Evolutionary conservation across 2,113 vertebrate genomes (phyloP).

Genomic region (Rhinopomastus cyanomelas): DNA sequence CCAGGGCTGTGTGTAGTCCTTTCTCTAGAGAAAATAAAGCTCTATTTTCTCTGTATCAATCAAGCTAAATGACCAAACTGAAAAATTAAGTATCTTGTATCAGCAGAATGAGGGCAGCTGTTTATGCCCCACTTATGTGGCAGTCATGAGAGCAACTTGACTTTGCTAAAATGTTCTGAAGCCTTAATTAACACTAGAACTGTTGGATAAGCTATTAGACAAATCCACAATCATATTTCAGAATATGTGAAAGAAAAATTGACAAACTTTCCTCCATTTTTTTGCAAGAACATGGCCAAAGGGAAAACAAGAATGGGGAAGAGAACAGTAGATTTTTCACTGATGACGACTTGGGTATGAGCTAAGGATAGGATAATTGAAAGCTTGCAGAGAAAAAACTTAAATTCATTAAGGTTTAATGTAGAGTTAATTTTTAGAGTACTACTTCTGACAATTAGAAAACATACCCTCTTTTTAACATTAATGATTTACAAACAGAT

Average conservation of each 20-base stretch:
- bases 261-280: background rate
- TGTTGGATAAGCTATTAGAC: background rate
- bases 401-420: background rate
- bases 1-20: background rate
- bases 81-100: background rate
- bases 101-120: background rate
- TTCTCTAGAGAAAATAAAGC: background rate
- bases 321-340: background rate
- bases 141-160: background rate
- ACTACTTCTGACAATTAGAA: background rate
- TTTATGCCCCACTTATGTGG: background rate
- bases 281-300: background rate
- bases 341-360: background rate
- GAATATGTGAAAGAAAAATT: background rate
- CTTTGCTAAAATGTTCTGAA: background rate
- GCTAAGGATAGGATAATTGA: background rate
- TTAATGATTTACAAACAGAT: background rate
- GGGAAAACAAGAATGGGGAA: background rate
- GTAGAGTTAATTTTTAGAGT: background rate
- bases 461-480: background rate
- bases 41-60: background rate
- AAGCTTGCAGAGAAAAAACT: background rate
- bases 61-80: background rate
- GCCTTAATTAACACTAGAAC: background rate
- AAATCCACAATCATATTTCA: background rate